Evolutionary conservation across 2,797 vertebrate genomes (phyloP), one percentile per base, ranked within the genome.

Genomic region (Merluccius polli): DNA sequence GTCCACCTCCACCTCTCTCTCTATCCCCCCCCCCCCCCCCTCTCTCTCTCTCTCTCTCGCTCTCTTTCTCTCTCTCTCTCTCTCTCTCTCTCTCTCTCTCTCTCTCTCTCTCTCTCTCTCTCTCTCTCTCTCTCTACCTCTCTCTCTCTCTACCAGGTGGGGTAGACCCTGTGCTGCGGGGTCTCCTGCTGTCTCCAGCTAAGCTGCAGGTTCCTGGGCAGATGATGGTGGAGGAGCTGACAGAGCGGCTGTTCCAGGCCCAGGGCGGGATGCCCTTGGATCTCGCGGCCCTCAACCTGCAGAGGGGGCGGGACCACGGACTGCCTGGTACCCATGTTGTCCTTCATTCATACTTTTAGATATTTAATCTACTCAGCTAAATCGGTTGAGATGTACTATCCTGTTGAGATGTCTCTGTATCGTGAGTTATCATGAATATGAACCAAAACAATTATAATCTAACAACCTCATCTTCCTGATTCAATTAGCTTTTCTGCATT

Each of bases 221-320:
- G 90, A 95, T 95, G 93, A 94, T 95, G 94, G 94, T 95, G 73
- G 94, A 95, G 85, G 94, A 95, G 83, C 89, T 95, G 78, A 95
- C 92, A 0, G 94, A 95, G 80, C 88, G 91, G 73, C 87, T 95
- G 67, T 95, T 95, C 85, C 92, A 95, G 89, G 93, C 94, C 15
- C 93, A 94, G 78, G 92, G 92, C n/a, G 93, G 92, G 29, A 89
- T 94, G 81, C 93, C 94, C 21, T 88, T 95, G 71, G 94, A 95
- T 82, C 92, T 95, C 0, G 94, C 88, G 1, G 91, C 94, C 24
- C 87, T 95, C 9, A 95, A 95, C 83, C 91, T 95, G 12, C 94
- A 95, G 87, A 89, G 94, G 70, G 94, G 94, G 13, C 86, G 94
- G 21, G 95, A 95, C 84, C 94, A 95, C 0, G 94, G 94, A 38